Base-by-base conservation (phyloP, 2,797 vertebrate species). In the Phrynocephalus forsythii region DNA sequence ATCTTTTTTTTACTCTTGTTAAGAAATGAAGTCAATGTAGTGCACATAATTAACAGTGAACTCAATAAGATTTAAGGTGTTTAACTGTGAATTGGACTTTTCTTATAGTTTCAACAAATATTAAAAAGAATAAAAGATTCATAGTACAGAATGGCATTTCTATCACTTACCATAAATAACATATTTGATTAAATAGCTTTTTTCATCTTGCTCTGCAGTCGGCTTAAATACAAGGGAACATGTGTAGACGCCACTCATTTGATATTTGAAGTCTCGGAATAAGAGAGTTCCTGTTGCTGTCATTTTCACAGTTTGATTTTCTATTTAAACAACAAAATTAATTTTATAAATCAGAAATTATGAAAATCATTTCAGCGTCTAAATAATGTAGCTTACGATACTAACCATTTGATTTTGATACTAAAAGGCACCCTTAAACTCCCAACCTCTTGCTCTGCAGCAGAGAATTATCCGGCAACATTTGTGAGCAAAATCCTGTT, bases 241-340 rank as follows among this genome's bases (percentile, higher is more conserved):
- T 1, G 86, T 92, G 11, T 94, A 96, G 76, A 95, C n/a, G 60
- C 91, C 82, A 79, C 91, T 96, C 84, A 95, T 88, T 2, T 68
- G 0, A 71, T 93, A 90, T 82, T 91, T 90, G 28, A 97, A 96
- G 52, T 91, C 86, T 89, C 86, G 91, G 72, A 96, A 87, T 80
- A 94, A 18, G 52, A 95, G 93, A 82, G 95, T 96, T 91, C 95
- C 96, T 22, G 93, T 92, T 86, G 94, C 87, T 69, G 95, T 95
- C 72, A 95, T 75, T 80, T 95, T 87, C 73, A 91, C 69, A 50
- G 88, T 93, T 87, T 60, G 90, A 66, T 94, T 95, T 93, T 91
- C 96, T 96, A 83, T 71, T 44, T 85, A 30, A 69, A 63, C 80
- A 91, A 83, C 71, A 83, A 72, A 52, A 86, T 85, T 80, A 92